Evolutionary conservation across 2,797 vertebrate genomes (phyloP).

Genomic region (Gymnothorax reevesii): DNA sequence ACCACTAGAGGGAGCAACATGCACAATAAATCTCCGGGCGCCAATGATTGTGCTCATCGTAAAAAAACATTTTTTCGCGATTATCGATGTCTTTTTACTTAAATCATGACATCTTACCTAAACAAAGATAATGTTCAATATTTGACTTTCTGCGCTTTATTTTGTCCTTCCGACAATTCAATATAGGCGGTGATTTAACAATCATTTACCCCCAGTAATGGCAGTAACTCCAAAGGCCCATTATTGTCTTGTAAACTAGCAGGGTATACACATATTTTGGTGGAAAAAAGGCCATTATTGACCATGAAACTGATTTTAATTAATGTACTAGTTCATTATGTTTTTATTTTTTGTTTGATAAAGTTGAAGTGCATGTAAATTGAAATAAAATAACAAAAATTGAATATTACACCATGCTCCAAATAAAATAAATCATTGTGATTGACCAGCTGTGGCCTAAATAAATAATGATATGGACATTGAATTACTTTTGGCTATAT

Average conservation of each 20-base stretch:
- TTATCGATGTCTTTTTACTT: background rate
- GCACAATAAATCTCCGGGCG: constrained; percentile 28
- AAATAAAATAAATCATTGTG: background rate
- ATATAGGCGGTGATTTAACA: too few species aligned
- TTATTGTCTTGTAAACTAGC: too few species aligned
- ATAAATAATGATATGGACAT: background rate
- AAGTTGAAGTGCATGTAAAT: background rate
- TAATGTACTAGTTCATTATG: too few species aligned
- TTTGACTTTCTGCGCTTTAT: too few species aligned
- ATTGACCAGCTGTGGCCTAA: background rate
- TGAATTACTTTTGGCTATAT: too few species aligned
- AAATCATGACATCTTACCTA: background rate
- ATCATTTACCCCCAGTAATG: too few species aligned
- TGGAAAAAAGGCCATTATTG: background rate
- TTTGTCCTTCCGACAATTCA: too few species aligned
- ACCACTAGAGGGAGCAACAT: constrained; percentile 32
- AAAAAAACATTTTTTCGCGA: background rate
- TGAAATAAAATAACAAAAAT: background rate
- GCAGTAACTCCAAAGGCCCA: too few species aligned
- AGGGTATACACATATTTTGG: too few species aligned
- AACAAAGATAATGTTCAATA: background rate
- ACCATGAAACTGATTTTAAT: background rate
- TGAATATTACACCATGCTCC: background rate
- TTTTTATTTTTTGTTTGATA: background rate
- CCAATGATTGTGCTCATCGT: background rate